A percentile compares a stretch with the other conserved stretches of the same genome.
Evolutionary conservation across 2,888 invertebrate species (phyloP).

Genomic region (Deroplatys truncata): DNA sequence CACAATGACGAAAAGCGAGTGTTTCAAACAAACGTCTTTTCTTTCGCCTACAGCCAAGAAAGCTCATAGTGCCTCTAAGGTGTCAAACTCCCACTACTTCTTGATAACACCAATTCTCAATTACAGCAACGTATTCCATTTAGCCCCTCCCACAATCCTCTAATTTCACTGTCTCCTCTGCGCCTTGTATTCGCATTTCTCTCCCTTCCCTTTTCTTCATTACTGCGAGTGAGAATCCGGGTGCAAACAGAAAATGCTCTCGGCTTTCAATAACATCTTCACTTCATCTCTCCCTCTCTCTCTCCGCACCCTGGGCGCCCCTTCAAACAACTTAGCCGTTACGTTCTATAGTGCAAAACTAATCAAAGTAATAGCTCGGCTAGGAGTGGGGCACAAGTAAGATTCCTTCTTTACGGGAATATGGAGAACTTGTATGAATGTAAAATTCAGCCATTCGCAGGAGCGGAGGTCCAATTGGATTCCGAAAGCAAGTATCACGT

Average conservation of each 20-base stretch:
- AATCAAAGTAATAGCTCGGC: slow-evolving; percentile 3
- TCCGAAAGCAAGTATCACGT: background rate
- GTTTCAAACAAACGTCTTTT: background rate
- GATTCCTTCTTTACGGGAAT: background rate
- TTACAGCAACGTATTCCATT: background rate
- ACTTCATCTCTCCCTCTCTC: background rate
- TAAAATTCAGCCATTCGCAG: background rate
- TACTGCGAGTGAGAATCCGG: background rate
- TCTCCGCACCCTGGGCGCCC: background rate
- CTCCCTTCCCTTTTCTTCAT: slow-evolving; percentile 2
- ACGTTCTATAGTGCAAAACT: background rate
- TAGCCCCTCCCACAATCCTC: background rate
- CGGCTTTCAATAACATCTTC: slow-evolving; percentile 11
- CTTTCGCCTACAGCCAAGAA: background rate
- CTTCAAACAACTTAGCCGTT: slow-evolving; percentile 4
- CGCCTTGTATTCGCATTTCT: background rate
- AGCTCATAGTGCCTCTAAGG: background rate
- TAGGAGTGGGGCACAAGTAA: background rate
- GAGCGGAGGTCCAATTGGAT: background rate
- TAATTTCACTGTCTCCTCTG: background rate
- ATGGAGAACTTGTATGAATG: background rate
- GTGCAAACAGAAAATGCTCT: slow-evolving; percentile 8
- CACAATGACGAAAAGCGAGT: background rate
- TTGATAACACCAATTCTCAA: slow-evolving; percentile 14
- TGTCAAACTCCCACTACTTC: background rate